Conservation (phyloP, 2,113 vertebrate genomes). For the Vimba vimba region DNA sequence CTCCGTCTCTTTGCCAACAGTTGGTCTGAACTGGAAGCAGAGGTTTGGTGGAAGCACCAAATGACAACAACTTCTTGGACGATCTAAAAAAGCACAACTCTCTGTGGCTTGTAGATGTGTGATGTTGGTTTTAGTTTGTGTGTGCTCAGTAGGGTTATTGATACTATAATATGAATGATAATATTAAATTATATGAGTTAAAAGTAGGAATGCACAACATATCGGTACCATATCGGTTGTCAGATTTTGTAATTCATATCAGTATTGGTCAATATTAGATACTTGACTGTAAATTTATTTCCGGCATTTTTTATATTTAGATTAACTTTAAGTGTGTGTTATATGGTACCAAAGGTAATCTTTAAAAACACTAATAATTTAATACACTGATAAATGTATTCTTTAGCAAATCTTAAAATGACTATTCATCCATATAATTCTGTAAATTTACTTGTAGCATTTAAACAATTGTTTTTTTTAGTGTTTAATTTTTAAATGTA, state of each 20-base stretch:
- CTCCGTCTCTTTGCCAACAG: slow-evolving; percentile 8
- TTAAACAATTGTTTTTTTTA: not conserved
- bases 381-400: too few relatives aligned
- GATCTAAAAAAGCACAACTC: not conserved
- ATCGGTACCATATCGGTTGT: not conserved
- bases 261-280: too few relatives aligned
- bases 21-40: not conserved
- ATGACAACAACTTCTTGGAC: not conserved
- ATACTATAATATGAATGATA: too few relatives aligned
- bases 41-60: not conserved
- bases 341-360: too few relatives aligned
- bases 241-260: not conserved
- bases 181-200: not conserved
- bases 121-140: not conserved
- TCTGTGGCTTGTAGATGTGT: not conserved
- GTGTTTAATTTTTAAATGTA: not conserved
- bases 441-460: too few relatives aligned
- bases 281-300: too few relatives aligned
- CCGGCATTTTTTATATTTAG: too few relatives aligned
- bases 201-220: not conserved
- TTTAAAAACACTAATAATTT: too few relatives aligned
- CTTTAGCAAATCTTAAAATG: too few relatives aligned
- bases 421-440: too few relatives aligned
- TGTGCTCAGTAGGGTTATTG: not conserved
- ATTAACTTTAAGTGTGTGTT: too few relatives aligned